A percentile compares a stretch with the other conserved stretches of the same genome.
Conservation (phyloP, 2,888 invertebrate genomes). For the Spodoptera picta region DNA sequence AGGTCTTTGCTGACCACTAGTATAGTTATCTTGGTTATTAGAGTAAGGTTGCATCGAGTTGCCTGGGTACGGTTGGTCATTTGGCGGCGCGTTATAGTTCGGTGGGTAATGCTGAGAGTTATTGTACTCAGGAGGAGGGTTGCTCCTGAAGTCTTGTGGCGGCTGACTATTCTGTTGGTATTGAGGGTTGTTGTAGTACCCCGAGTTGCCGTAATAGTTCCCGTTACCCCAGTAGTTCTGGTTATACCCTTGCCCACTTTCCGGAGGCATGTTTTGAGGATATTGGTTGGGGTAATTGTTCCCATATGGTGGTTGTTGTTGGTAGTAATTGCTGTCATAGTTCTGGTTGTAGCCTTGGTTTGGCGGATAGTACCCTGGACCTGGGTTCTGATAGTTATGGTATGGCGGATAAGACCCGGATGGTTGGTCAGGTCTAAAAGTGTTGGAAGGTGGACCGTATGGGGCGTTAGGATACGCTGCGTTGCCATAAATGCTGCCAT, state of each 20-base stretch:
- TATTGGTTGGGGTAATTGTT: slow-evolving; percentile 84
- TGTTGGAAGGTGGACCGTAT: slow-evolving; percentile 69
- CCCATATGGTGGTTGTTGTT: slow-evolving; percentile 73
- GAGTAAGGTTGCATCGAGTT: slow-evolving; percentile 75
- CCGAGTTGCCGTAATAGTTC: slow-evolving; percentile 78
- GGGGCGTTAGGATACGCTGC: slow-evolving; percentile 76
- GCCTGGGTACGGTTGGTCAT: slow-evolving; percentile 70
- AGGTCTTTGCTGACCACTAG: slow-evolving; percentile 71
- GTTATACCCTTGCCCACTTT: slow-evolving; percentile 73
- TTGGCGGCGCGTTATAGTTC: slow-evolving; percentile 71
- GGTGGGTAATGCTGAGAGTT: slow-evolving; percentile 75
- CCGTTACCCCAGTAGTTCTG: slow-evolving; percentile 83
- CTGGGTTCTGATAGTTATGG: slow-evolving; percentile 77
- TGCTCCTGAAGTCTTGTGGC: slow-evolving; percentile 73
- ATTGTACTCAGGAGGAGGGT: slow-evolving; percentile 70
- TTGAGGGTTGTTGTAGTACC: slow-evolving; percentile 81
- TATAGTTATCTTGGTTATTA: slow-evolving; percentile 74
- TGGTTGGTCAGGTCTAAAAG: slow-evolving; percentile 74
- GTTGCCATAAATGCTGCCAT: slow-evolving; percentile 67
- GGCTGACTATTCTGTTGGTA: slow-evolving; percentile 73
- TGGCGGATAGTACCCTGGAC: slow-evolving; percentile 82
- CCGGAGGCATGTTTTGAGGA: slow-evolving; percentile 72
- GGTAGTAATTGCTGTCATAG: slow-evolving; percentile 80
- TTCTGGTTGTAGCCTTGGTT: slow-evolving; percentile 84
- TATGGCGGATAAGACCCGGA: slow-evolving; percentile 80